Conservation (phyloP, 2,888 invertebrate genomes). For the Agrotis puta region DNA sequence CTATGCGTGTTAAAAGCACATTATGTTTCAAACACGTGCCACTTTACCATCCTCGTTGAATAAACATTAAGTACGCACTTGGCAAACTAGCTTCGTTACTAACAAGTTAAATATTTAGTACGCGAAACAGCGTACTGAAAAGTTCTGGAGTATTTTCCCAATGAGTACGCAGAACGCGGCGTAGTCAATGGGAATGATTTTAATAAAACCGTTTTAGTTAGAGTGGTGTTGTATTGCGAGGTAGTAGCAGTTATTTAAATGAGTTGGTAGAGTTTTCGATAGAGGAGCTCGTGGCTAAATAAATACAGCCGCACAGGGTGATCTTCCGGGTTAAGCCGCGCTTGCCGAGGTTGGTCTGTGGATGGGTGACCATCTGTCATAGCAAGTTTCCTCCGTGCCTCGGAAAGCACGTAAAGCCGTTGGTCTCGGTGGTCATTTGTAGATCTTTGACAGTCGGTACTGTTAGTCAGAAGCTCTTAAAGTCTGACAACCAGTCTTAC, state of each 20-base stretch:
- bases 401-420: too few species aligned
- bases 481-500: too few species aligned
- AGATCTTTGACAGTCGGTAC: too few species aligned
- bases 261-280: background rate
- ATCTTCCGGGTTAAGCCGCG: too few species aligned
- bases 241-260: background rate
- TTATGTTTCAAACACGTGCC: constrained; percentile 1
- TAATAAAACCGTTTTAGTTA: constrained; percentile 27
- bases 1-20: constrained; percentile 2
- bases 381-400: too few species aligned
- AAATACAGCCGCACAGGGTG: too few species aligned
- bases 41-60: background rate
- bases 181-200: constrained; percentile 48
- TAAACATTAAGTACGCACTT: constrained; percentile 23
- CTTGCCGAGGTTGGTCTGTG: too few species aligned
- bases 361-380: too few species aligned
- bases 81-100: constrained; percentile 29
- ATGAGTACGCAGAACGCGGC: constrained; percentile 16
- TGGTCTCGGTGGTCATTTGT: too few species aligned
- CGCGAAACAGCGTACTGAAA: constrained; percentile 22
- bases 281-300: too few species aligned
- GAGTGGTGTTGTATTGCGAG: constrained; percentile 14
- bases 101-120: constrained; percentile 39
- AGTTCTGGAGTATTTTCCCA: constrained; percentile 40
- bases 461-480: too few species aligned